These are phyloP conservation scores for Hypolimnas misippus DNA, from an alignment of 2,888 invertebrate species.

Conservation along the genomic window DNA sequence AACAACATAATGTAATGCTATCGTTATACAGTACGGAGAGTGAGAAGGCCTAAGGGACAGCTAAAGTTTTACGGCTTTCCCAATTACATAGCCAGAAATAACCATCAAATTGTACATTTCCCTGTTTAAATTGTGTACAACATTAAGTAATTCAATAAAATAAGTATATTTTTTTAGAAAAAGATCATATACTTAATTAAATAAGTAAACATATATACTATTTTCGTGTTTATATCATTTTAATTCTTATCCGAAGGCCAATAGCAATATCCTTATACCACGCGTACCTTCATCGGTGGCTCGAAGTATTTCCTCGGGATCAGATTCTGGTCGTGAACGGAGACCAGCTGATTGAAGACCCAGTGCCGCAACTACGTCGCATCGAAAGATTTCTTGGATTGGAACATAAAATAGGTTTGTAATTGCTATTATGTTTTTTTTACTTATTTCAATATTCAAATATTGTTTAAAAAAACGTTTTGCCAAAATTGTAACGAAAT, in stretches of 20 bases:
- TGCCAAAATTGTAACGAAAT: not conserved
- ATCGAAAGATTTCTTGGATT: constrained; percentile 95
- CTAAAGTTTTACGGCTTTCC: not conserved
- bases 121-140: too few relatives aligned
- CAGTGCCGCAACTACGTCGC: constrained; percentile 92
- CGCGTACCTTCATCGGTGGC: constrained; percentile 95
- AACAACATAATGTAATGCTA: too few relatives aligned
- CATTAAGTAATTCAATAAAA: not conserved
- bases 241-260: too few relatives aligned
- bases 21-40: too few relatives aligned
- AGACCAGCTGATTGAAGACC: constrained; percentile 95
- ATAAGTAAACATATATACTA: too few relatives aligned
- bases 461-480: not conserved
- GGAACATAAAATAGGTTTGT: constrained; percentile 79
- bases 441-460: too few relatives aligned
- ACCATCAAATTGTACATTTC: too few relatives aligned
- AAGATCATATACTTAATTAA: too few relatives aligned
- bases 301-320: constrained; percentile 94
- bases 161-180: too few relatives aligned
- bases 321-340: constrained; percentile 98
- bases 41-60: not conserved
- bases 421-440: too few relatives aligned
- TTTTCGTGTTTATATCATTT: too few relatives aligned
- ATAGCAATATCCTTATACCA: constrained; percentile 96
- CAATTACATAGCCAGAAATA: not conserved